Percentiles rank a stretch among this genome's conserved stretches.
Conservation (phyloP, 2,888 invertebrate genomes). For the Pseudeuparius sepicola region DNA sequence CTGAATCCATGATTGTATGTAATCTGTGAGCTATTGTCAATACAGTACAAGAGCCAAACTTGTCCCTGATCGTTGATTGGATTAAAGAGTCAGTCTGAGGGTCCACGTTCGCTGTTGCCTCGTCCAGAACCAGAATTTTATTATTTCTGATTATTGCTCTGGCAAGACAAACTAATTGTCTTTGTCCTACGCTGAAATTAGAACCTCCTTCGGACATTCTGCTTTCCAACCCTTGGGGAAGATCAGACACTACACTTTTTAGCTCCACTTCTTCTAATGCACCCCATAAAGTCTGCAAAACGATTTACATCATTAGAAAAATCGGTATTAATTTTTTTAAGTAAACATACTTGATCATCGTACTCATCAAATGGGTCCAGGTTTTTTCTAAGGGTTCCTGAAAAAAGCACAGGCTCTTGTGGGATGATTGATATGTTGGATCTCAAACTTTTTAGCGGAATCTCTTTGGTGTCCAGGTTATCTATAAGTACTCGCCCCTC, state of each 20-base stretch:
- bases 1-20: conserved; percentile 79
- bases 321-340: not conserved
- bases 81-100: conserved; percentile 67
- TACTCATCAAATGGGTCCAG: conserved; percentile 81
- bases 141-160: conserved; percentile 46
- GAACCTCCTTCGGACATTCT: conserved; percentile 64
- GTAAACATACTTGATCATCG: conserved; percentile 46
- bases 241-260: conserved; percentile 45
- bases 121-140: conserved; percentile 41
- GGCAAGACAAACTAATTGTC: conserved; percentile 62
- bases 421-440: conserved; percentile 75
- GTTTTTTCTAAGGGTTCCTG: conserved; percentile 77
- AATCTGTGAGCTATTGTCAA: conserved; percentile 77
- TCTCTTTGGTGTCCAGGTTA: conserved; percentile 51
- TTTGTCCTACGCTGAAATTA: conserved; percentile 41
- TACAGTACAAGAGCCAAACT: conserved; percentile 70
- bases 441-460: conserved; percentile 65
- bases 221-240: conserved; percentile 50
- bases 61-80: conserved; percentile 62
- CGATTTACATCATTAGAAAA: too few relatives aligned
- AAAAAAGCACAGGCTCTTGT: conserved; percentile 77
- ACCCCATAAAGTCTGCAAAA: conserved; percentile 63
- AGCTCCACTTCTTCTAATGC: conserved; percentile 73
- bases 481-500: conserved; percentile 77
- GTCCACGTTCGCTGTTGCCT: conserved; percentile 77